Evolutionary conservation across 2,113 vertebrate genomes (phyloP).

Genomic region (Poecilia latipinna): DNA sequence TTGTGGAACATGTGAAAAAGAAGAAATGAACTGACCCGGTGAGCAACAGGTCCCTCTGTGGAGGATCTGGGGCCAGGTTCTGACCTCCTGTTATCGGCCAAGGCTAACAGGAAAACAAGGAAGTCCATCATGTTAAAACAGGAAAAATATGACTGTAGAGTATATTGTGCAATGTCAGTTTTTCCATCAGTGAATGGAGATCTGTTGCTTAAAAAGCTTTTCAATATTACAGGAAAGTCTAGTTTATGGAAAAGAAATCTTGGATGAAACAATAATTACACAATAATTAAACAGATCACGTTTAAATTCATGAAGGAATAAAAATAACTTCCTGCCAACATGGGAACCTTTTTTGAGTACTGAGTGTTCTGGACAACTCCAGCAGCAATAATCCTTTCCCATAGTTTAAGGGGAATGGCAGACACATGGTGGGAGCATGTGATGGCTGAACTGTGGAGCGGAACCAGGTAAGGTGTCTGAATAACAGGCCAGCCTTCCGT

Average conservation of each 20-base stretch:
- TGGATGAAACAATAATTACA: no score
- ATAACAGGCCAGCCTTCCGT: conserved; percentile 90
- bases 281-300: background rate
- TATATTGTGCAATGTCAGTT: background rate
- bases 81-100: conserved; percentile 95
- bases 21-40: conserved; percentile 85
- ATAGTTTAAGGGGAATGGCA: conserved; percentile 94
- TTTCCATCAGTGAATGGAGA: background rate
- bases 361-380: conserved; percentile 88
- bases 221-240: background rate
- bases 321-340: no score
- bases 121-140: conserved; percentile 13
- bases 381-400: conserved; percentile 88
- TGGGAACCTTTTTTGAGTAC: conserved; percentile 88
- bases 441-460: conserved; percentile 96
- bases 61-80: conserved; percentile 88
- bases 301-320: no score
- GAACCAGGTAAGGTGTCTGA: conserved; percentile 93
- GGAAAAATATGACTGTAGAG: conserved; percentile 4
- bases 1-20: background rate
- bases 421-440: conserved; percentile 97
- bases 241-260: background rate
- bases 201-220: background rate
- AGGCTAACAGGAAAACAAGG: conserved; percentile 72
- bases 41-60: conserved; percentile 94